Conservation (phyloP, 2,797 vertebrate genomes). For the Schizopygopsis malacanthus region DNA sequence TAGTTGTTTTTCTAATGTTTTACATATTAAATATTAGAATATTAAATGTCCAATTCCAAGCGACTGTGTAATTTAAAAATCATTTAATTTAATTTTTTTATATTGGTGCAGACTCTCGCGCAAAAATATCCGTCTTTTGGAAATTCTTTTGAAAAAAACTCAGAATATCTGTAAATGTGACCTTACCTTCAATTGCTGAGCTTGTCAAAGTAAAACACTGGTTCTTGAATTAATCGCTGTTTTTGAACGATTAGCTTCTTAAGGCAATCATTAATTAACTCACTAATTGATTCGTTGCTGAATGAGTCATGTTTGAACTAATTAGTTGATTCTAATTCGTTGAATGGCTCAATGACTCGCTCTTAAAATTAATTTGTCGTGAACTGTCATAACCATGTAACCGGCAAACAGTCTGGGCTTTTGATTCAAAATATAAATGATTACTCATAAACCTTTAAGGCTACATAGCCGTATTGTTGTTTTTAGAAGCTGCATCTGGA, state of each 20-base stretch:
- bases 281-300: not conserved
- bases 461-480: not conserved
- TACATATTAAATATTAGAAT: not conserved
- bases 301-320: not conserved
- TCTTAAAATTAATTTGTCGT: not conserved
- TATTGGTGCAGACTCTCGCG: not conserved
- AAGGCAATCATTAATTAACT: not conserved
- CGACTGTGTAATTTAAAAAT: not conserved
- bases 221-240: not conserved
- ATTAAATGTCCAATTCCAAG: not conserved
- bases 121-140: not conserved
- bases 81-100: not conserved
- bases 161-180: not conserved
- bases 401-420: not conserved
- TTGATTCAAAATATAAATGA: not conserved
- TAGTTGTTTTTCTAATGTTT: not conserved
- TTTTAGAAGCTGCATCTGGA: not conserved
- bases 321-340: not conserved
- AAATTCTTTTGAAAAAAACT: not conserved
- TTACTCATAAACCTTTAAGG: not conserved
- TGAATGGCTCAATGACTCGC: not conserved
- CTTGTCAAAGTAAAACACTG: not conserved
- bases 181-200: not conserved
- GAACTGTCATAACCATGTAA: not conserved
- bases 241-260: not conserved